Base-by-base conservation (phyloP, 2,888 invertebrate species). In the Lampropteryx suffumata region DNA sequence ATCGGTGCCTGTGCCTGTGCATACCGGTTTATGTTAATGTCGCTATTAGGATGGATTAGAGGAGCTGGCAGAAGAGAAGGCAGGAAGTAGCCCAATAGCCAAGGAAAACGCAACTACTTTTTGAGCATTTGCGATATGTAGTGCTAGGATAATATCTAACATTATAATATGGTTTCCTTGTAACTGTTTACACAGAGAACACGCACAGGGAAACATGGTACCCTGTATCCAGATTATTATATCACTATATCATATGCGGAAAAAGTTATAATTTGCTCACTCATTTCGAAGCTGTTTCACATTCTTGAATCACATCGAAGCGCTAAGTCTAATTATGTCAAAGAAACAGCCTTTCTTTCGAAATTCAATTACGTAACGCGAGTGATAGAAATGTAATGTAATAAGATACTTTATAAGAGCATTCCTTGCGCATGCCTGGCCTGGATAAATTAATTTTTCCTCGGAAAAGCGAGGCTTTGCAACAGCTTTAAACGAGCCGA, bases 371-470 rank as follows among this genome's bases (percentile, higher is more conserved):
- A 37, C 33, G 28, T 33, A 39, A 50, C 33, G 6, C 13, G 28
- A 33, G 24, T 32, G 28, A 64, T 56, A 57, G 21, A 57, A 53
- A 54, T 62, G 8, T 64, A 70, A 65, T 67, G 53, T 67, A 79
- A 76, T 66, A 53, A 67, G 70, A 76, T 8, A 50, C 41, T 73
- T 76, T 72, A 65, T 62, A 57, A 63, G 65, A 69, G 65, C 61
- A 62, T 61, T 55, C 61, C 59, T 43, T 60, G 59, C 64, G 67
- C 62, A 54, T 42, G 45, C 44, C 58, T 62, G 57, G 45, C 44
- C 58, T 62, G 57, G 64, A 60, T 59, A 64, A 71, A 70, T 68
- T 59, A 68, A 67, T 74, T 77, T 75, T 71, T 67, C 62, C 49
- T 14, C 32, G 37, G 36, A 30, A 47, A 56, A 44, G 42, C 50